Base-by-base conservation (phyloP, 2,888 invertebrate species). In the Halocaridina rubra region DNA sequence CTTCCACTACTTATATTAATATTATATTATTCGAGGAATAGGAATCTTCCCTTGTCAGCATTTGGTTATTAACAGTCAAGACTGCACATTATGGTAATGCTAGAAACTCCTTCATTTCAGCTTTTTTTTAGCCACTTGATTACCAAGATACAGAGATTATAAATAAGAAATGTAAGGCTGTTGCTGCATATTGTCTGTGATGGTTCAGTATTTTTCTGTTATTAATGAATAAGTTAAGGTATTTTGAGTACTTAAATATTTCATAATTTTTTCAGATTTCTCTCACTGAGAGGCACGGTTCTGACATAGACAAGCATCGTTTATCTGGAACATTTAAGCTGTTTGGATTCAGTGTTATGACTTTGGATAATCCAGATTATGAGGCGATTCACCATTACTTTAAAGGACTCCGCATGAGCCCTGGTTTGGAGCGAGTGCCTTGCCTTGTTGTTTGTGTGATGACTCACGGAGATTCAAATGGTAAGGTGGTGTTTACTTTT, bases 401-500 rank as follows among this genome's bases (percentile, higher is more conserved):
- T 61, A 39, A 61, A 30, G 75, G 46, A 8, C 59, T 88, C 32
- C 75, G 84, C 1, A 53, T 80, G 8, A 78, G 86, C 27, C 67
- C 77, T 19, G 22, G 71, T 13, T 57, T 88, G 3, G 86, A 80
- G 7, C 27, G 71, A 19, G 76, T 86, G 16, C 77, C 86, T 29
- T 86, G 84, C 29, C 79, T 88, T 32, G 88, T 61, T 19, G 84
- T 88, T 19, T 86, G 86, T 72, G 57, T 88, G 46, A 88, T 88
- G 88, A 88, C 86, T 10, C 88, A 88, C 53, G 88, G 88, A 27
- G 88, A 88, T 72, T 61, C 79, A 32, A 39, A 85, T 74, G 87
- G 85, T 87, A 39, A 81, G 76, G 33, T 32, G 64, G 10, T 64
- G 19, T 7, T 22, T 46, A n/a, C n/a, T n/a, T n/a, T n/a, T n/a